Percentiles rank a stretch among this genome's conserved stretches.
Evolutionary conservation across 2,797 vertebrate genomes (phyloP).

Genomic region (Protosalanx chinensis): DNA sequence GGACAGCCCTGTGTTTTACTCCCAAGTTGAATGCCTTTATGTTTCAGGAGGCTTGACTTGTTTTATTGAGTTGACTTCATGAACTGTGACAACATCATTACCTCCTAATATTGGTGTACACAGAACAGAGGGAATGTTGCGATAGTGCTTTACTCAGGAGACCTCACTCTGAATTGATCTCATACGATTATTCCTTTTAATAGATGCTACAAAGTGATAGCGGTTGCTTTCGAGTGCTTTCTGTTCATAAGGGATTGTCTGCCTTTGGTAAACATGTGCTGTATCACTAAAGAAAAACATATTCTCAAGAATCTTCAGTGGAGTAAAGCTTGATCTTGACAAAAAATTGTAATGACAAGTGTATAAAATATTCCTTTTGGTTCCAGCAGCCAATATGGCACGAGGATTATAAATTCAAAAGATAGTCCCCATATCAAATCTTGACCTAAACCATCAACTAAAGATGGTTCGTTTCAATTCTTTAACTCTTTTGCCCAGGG

Average conservation of each 20-base stretch:
- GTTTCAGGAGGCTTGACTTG: neutral
- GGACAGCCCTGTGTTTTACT: neutral
- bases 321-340: neutral
- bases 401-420: conserved; percentile 3
- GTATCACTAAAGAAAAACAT: neutral
- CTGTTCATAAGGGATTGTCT: neutral
- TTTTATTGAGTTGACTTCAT: neutral
- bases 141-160: too few relatives aligned
- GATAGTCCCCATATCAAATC: neutral
- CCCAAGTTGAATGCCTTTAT: too few relatives aligned
- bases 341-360: neutral
- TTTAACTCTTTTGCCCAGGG: conserved; percentile 4
- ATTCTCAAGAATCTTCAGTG: neutral
- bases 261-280: neutral
- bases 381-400: neutral
- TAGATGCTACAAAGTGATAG: neutral
- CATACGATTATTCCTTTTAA: neutral
- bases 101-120: too few relatives aligned
- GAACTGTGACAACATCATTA: neutral
- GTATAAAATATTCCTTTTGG: neutral
- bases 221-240: neutral
- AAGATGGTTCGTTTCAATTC: neutral
- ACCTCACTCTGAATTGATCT: neutral
- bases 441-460: neutral
- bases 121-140: too few relatives aligned